Evolutionary conservation across 2,797 vertebrate genomes (phyloP), one percentile per base, ranked within the genome.

Genomic region (Manis pentadactyla): DNA sequence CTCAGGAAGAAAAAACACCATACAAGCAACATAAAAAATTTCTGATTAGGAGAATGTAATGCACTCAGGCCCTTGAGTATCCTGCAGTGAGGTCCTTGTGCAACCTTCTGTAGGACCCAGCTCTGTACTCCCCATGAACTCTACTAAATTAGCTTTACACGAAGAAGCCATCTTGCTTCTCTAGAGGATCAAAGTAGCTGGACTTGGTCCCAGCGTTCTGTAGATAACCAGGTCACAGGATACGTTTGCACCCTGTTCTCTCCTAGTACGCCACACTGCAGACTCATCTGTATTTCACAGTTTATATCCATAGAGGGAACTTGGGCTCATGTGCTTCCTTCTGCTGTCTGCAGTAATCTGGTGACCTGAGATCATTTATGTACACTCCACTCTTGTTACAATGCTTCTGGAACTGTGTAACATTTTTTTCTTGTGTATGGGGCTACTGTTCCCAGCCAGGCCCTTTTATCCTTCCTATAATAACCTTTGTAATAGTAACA

Each of bases 151-250:
- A 99, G 98, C 98, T 97, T 96, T 97, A 98, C 97, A 96, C 0
- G 90, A 97, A 92, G 96, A 97, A 98, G 97, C 98, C 89, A 97
- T 98, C 97, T 97, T 97, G 97, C 95, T 97, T 97, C 98, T 98
- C 98, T 95, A 34, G 1, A 97, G 97, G 98, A 99, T 98, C 98
- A 98, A 98, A 98, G 98, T 64, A 86, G 92, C 95, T 99, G 98
- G 98, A 98, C 64, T 0, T 5, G 71, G 90, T 97, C 98, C 98
- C 98, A 97, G 98, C 75, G 96, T 97, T 98, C 95, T 97, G 87
- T 49, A 98, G 98, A 99, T 99, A 99, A 98, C 97, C 96, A 97
- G 96, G 98, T 99, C 98, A 99, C 98, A 98, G 98, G 98, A 98
- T 98, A 97, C 85, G 46, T 98, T 98, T 97, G 96, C 97, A 98